Base-by-base conservation (phyloP, 2,113 vertebrate genomes). In the Eupsittula cactorum region DNA sequence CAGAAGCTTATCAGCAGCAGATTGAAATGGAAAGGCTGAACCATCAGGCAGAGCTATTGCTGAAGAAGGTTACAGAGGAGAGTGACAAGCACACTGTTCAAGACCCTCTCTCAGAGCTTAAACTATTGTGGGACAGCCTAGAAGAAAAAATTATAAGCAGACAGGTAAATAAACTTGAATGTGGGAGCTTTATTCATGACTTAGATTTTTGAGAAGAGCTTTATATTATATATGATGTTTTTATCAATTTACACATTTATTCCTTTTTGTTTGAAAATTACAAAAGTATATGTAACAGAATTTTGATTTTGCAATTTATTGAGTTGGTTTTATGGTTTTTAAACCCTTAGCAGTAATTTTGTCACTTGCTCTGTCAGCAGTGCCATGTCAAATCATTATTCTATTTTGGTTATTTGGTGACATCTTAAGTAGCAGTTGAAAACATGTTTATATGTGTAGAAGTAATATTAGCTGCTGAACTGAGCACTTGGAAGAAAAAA, bases 1-100 rank as follows among this genome's bases (percentile, higher is more conserved):
- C 98, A 24, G 99, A 99, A 91, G 98, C 99, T 3, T 99, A 99
- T 97, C 99, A 99, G 80, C 99, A 99, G 39, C 99, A 99, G 97
- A 99, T 99, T 86, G 99, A 99, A 97, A 99, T 99, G 99, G 99
- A 99, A 97, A 98, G 99, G 39, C 95, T 99, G 85, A 99, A 99
- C 96, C 99, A 99, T 96, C 99, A 99, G 95, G 98, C 99, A 7
- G 98, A 99, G 27, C 97, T 99, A 44, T 97, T 99, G 84, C 97
- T 99, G 87, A 99, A 99, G 98, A 99, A 99, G 88, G 99, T 98
- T 35, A 98, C 97, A 8, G 98, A 99, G 46, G 99, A 99, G 57
- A 96, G 91, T 10, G 99, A 99, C 87, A 99, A 98, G 37, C 97
- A 98, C 42, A 97, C 98, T 64, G 99, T 99, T 82, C 98, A 99